Percentiles rank a stretch among this genome's conserved stretches.
Evolutionary conservation across 2,888 invertebrate species (phyloP).

Genomic region (Thyatira batis): DNA sequence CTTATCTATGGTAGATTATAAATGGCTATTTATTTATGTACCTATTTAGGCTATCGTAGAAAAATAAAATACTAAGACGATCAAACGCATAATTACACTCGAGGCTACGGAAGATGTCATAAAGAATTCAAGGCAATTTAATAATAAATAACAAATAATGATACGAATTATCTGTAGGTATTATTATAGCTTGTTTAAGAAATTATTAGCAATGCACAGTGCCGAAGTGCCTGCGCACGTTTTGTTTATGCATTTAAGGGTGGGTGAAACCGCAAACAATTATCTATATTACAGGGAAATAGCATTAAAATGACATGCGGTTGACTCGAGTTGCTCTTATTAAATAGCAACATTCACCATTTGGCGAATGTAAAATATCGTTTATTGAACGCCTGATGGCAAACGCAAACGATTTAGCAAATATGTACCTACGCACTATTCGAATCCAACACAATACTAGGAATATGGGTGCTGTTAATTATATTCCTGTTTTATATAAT

Average conservation of each 20-base stretch:
- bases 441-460: too few species aligned
- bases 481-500: too few species aligned
- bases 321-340: constrained; percentile 45
- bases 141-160: constrained; percentile 56
- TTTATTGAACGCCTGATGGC: constrained; percentile 14
- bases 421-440: too few species aligned
- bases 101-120: constrained; percentile 54
- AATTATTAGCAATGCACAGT: constrained; percentile 53
- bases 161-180: constrained; percentile 47
- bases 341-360: constrained; percentile 39
- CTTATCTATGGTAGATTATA: too few species aligned
- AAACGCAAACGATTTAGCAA: neutral
- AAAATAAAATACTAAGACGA: neutral
- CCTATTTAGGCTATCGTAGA: constrained; percentile 4
- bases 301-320: constrained; percentile 53
- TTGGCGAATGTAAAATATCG: constrained; percentile 31
- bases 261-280: constrained; percentile 62
- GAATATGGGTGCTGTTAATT: too few species aligned
- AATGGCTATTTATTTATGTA: too few species aligned
- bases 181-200: constrained; percentile 49
- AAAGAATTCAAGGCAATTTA: constrained; percentile 48
- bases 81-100: constrained; percentile 28
- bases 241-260: constrained; percentile 62
- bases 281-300: constrained; percentile 53
- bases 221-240: constrained; percentile 43